Percentiles rank a stretch among this genome's conserved stretches.
Evolutionary conservation across 2,888 invertebrate genomes (phyloP).

Genomic region (Drosophila ustulata): DNA sequence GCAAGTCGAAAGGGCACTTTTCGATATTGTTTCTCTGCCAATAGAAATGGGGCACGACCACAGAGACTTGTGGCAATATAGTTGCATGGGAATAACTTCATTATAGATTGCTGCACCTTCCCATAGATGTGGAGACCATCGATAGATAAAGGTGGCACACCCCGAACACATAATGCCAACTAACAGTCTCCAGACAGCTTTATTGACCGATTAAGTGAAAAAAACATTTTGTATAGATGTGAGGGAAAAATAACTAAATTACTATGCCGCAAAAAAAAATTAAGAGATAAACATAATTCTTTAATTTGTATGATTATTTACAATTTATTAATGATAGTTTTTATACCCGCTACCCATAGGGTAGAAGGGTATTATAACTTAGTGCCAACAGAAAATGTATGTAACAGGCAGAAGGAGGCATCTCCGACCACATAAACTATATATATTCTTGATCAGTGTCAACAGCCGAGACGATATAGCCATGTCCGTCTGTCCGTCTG

Average conservation of each 20-base stretch:
- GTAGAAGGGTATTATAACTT: too few species aligned
- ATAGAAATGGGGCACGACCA: constrained; percentile 24
- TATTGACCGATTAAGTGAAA: constrained; percentile 1
- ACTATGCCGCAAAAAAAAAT: not conserved
- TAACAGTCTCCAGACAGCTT: not conserved
- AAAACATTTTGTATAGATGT: not conserved
- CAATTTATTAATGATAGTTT: not conserved
- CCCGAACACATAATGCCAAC: not conserved
- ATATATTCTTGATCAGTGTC: too few species aligned
- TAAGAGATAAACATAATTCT: not conserved
- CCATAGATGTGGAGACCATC: not conserved
- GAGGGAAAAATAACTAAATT: not conserved
- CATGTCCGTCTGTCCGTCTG: too few species aligned
- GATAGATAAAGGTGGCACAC: not conserved
- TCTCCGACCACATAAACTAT: too few species aligned
- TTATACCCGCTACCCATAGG: too few species aligned
- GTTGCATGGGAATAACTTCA: constrained; percentile 55
- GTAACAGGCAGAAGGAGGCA: too few species aligned
- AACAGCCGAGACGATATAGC: too few species aligned
- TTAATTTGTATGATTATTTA: not conserved
- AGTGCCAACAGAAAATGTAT: too few species aligned
- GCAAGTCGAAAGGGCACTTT: constrained; percentile 59
- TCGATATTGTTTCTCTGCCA: constrained; percentile 46
- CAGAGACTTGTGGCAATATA: constrained; percentile 4
- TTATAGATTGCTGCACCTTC: constrained; percentile 17